Base-by-base conservation (phyloP, 2,888 invertebrate species). In the Creontiades dilutus region DNA sequence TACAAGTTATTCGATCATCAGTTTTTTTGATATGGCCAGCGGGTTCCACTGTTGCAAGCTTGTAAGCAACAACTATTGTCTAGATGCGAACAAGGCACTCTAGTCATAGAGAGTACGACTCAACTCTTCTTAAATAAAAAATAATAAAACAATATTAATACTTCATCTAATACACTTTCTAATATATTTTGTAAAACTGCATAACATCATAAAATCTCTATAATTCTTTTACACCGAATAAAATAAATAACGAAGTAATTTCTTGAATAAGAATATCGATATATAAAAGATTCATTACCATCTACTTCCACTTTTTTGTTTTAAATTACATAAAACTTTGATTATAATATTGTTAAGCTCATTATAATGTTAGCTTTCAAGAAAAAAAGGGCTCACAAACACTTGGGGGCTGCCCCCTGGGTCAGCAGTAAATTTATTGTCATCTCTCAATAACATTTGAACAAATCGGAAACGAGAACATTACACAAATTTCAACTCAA, bases 261-360 rank as follows among this genome's bases (percentile, higher is more conserved):
- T 68, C 27, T 52, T 48, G 76, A 88, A 52, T 78, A 78, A 78
- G 78, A n/a, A 80, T 78, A 55, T 75, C 46, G 47, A 78, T 57
- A 55, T 78, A 61, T 47, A 86, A 68, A 86, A 86, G 48, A 86
- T 86, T 23, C 48, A 86, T 86, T 75, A 85, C 52, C 27, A 82
- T 82, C 82, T 55, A 61, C 27, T 48, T 76, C 27, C 52, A 27
- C 47, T 82, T 82, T 23, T 23, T 46, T 47, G 68, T 86, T 27
- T n/a, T 48, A 75, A 86, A 28, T 68, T 23, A 75, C 47, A 75
- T 13, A 47, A 88, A 88, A 75, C 76, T 88, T 88, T 88, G 88
- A 88, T 88, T 88, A 88, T 75, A 86, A 68, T 88, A 88, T 23
- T 88, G 80, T 48, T 88, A 88, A 88, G 88, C 88, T 88, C 88